These are phyloP conservation scores for Aramus guarauna DNA, from an alignment of 2,113 vertebrate species.

Conservation along the genomic window DNA sequence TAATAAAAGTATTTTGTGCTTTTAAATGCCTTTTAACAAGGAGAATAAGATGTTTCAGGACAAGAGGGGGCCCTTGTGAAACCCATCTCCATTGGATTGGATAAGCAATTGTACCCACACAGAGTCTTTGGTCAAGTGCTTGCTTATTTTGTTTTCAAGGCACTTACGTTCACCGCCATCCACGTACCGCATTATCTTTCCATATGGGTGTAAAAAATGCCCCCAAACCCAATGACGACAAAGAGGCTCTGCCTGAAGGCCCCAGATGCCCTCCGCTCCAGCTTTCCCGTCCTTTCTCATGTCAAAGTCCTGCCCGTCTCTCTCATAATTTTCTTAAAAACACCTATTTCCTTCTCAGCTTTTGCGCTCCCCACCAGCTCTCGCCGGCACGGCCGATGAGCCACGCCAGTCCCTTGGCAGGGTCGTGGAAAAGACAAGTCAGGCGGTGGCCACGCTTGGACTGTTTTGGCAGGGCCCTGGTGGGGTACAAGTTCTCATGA, in stretches of 20 bases:
- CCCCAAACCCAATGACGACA: background rate
- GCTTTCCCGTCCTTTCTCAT: background rate
- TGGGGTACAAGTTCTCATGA: background rate
- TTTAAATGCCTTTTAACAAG: slow-evolving; percentile 64
- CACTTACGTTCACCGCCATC: background rate
- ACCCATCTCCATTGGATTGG: background rate
- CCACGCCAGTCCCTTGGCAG: background rate
- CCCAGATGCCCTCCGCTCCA: background rate
- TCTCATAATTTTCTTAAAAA: background rate
- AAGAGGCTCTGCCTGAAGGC: background rate
- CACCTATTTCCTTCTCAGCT: background rate
- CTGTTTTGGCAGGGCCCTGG: background rate
- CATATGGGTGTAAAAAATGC: background rate
- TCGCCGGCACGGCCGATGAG: background rate
- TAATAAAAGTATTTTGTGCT: slow-evolving; percentile 60
- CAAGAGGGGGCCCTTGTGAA: slow-evolving; percentile 9
- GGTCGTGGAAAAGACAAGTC: background rate
- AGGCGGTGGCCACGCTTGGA: accelerated
- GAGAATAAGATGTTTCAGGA: slow-evolving; percentile 21
- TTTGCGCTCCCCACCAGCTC: background rate
- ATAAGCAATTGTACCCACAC: background rate
- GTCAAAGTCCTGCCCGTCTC: background rate
- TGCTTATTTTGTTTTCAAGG: slow-evolving; percentile 26
- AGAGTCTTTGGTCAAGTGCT: background rate
- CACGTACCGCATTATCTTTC: background rate